Base-by-base conservation (phyloP, 2,888 invertebrate genomes). In the Adela reaumurella region DNA sequence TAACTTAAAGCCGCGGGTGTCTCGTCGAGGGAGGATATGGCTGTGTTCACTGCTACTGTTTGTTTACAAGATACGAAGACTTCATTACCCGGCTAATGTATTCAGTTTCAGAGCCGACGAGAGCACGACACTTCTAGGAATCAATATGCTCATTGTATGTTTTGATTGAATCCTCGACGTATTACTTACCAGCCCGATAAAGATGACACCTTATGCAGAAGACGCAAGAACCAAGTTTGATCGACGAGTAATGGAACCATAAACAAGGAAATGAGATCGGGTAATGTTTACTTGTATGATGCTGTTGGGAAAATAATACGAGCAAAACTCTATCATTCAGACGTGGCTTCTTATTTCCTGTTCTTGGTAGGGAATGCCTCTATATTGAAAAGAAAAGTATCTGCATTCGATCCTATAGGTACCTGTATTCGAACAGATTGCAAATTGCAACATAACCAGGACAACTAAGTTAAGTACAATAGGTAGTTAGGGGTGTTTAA, bases 61-160 rank as follows among this genome's bases (percentile, higher is more conserved):
- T 78, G 77, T 78, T 77, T 78, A 78, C 78, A 78, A 76, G 68
- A 35, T 76, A 67, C 68, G 74, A 72, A 77, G 78, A 77, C 77
- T 78, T 78, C 78, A 78, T 78, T 78, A 78, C 77, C 76, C 73
- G 74, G 77, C 77, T 78, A 78, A 78, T 78, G 78, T 78, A 78
- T 78, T 78, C 78, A 76, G 77, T 78, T 78, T 77, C 77, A 77
- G 76, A 76, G 74, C 76, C 4, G 78, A 74, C 77, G 76, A 77
- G 78, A 76, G 74, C 35, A 35, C 76, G 78, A 78, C 78, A 78
- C 78, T 78, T 78, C 78, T 77, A 74, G 72, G 78, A 78, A 78
- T 78, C 78, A 78, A 78, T 78, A 78, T 74, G 77, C 74, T 77
- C 73, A 19, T 19, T 17, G 19, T 19, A 43, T 43, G 43, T 43